Evolutionary conservation across 30 jellyfish, hydroid and myxozoan genomes (phyloP).

Genomic region (Turritopsis rubra): DNA sequence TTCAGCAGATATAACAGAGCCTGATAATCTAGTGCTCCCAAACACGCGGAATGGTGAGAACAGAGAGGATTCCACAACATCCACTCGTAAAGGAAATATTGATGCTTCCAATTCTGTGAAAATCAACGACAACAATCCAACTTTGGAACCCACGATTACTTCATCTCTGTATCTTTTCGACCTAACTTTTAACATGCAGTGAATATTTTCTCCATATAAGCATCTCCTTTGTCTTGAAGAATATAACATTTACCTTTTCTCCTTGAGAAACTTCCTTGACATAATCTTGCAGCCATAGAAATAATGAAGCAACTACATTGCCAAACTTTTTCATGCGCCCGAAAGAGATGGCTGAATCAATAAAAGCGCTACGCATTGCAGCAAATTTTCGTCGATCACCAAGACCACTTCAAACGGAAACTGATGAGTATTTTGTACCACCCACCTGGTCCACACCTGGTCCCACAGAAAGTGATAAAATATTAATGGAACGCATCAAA

Average conservation of each 20-base stretch:
- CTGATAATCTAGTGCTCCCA: not conserved
- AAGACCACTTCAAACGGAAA: constrained; percentile 16
- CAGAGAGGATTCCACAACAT: not conserved
- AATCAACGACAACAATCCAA: not conserved
- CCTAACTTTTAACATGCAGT: no score
- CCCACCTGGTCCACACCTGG: not conserved
- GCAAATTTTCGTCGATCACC: constrained; percentile 31
- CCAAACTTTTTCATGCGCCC: constrained; percentile 91
- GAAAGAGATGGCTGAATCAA: constrained; percentile 66
- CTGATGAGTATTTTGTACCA: constrained; percentile 18
- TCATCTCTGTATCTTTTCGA: not conserved
- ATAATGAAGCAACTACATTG: not conserved
- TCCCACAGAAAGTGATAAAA: not conserved
- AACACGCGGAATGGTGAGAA: not conserved
- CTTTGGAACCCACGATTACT: not conserved
- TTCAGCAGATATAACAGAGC: not conserved
- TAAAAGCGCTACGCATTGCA: constrained; percentile 57
- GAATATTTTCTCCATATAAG: no score
- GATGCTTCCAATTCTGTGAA: not conserved
- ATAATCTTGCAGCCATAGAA: not conserved
- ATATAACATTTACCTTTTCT: no score
- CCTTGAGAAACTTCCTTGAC: no score
- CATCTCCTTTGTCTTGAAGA: no score
- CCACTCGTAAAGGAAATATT: not conserved
- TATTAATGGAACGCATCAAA: not conserved